Evolutionary conservation across 2,797 vertebrate species (phyloP).

Genomic region (Halcyon leucocephala): DNA sequence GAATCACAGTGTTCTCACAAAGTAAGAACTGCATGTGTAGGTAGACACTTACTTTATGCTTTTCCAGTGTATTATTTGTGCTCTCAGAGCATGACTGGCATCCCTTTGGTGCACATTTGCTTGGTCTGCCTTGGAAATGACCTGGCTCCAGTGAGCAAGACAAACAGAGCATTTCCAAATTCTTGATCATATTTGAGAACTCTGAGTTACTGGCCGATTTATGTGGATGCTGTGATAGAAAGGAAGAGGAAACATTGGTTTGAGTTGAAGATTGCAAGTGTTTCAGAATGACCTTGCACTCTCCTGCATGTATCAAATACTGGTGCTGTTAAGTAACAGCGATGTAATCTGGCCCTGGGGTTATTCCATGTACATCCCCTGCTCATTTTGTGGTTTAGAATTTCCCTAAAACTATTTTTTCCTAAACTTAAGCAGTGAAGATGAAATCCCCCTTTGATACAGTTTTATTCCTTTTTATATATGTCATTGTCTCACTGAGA

Average conservation of each 20-base stretch:
- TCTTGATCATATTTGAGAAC: neutral
- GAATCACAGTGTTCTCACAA: accelerated
- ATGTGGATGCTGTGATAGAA: neutral
- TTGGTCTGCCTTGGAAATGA: neutral
- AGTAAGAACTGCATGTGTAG: accelerated
- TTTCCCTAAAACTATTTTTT: slow-evolving; percentile 7
- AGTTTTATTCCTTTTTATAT: neutral
- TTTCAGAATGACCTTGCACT: slow-evolving; percentile 6
- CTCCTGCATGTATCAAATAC: neutral
- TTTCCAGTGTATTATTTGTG: neutral
- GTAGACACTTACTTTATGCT: neutral
- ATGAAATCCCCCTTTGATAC: neutral
- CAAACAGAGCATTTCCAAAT: neutral
- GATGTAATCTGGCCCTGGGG: neutral
- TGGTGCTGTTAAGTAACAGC: neutral
- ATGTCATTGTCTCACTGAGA: neutral
- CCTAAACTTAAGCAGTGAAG: neutral
- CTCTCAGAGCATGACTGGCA: neutral
- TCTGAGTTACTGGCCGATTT: neutral
- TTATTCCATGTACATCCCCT: slow-evolving; percentile 50
- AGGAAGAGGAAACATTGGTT: slow-evolving; percentile 21
- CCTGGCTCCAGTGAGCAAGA: neutral
- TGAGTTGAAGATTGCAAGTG: neutral
- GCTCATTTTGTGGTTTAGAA: slow-evolving; percentile 24
- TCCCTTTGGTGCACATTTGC: neutral